Conservation (phyloP, 2,888 invertebrate species). For the Cerastoderma edule region DNA sequence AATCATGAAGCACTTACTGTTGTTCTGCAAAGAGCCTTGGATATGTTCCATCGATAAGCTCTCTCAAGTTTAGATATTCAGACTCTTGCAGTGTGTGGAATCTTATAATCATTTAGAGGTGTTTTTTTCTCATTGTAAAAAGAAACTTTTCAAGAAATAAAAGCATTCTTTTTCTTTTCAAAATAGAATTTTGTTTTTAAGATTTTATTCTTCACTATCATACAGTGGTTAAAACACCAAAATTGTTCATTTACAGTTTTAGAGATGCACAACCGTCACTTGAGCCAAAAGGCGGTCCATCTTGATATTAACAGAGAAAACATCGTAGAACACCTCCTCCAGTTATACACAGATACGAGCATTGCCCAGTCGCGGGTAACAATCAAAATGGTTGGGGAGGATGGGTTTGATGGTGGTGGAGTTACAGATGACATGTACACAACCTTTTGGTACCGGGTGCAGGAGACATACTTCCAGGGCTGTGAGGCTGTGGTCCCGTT, state of each 20-base stretch:
- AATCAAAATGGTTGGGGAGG: constrained; percentile 53
- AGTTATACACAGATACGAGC: constrained; percentile 49
- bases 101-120: neutral
- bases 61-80: too few relatives aligned
- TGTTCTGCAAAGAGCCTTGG: too few relatives aligned
- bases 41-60: too few relatives aligned
- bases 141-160: neutral
- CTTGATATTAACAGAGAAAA: constrained; percentile 39
- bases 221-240: neutral
- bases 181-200: neutral
- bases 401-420: constrained; percentile 58
- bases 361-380: constrained; percentile 46
- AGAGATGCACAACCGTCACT: constrained; percentile 23
- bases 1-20: too few relatives aligned
- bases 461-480: constrained; percentile 37
- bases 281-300: constrained; percentile 11
- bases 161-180: neutral
- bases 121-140: neutral
- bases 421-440: constrained; percentile 56
- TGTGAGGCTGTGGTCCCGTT: constrained; percentile 48
- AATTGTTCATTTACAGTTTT: constrained; percentile 27
- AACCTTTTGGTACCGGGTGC: constrained; percentile 51
- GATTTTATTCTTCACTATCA: neutral
- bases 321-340: constrained; percentile 46
- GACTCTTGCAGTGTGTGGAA: too few relatives aligned